Evolutionary conservation across 2,797 vertebrate genomes (phyloP).

Genomic region (Poecilia gillii): DNA sequence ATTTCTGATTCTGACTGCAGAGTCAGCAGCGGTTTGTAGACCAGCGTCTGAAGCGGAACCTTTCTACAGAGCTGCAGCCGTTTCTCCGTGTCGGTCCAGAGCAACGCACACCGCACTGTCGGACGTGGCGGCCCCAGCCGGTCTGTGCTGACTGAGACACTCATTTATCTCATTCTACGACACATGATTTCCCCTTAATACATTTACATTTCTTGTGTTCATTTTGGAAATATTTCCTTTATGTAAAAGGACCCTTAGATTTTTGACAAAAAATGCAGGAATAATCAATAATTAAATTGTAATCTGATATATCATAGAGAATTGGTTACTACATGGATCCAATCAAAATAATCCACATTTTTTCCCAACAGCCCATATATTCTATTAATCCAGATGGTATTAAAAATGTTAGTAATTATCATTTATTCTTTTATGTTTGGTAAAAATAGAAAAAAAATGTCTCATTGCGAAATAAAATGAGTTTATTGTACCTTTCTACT

Average conservation of each 20-base stretch:
- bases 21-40: neutral
- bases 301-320: neutral
- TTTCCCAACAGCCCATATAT: neutral
- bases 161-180: neutral
- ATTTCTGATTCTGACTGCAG: neutral
- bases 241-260: neutral
- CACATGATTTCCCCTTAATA: neutral
- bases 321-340: neutral
- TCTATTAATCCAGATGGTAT: no score
- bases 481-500: no score
- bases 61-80: neutral
- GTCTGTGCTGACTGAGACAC: neutral
- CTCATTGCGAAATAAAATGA: no score
- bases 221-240: neutral
- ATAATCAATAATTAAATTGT: neutral
- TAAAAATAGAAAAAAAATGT: no score
- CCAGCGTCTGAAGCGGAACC: neutral
- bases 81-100: neutral
- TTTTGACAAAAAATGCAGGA: neutral
- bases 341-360: neutral
- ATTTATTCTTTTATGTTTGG: no score
- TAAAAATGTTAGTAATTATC: no score
- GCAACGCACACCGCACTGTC: neutral
- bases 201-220: neutral
- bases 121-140: neutral